These are phyloP conservation scores for Lepus oiostolus DNA, from an alignment of 2,797 vertebrate species.

Conservation along the genomic window DNA sequence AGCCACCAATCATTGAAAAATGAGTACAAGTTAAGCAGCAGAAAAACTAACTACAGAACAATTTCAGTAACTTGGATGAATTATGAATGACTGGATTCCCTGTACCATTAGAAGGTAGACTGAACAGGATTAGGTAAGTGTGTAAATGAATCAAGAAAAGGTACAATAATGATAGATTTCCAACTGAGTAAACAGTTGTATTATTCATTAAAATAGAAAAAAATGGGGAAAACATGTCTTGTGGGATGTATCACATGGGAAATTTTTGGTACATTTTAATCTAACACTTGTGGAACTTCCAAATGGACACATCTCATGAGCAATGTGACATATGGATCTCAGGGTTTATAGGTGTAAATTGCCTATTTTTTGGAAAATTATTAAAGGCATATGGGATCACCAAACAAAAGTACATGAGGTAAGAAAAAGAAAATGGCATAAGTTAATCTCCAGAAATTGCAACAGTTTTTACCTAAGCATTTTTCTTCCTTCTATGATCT, in stretches of 20 bases:
- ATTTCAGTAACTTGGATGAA: background rate
- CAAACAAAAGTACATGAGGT: too few relatives aligned
- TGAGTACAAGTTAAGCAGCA: background rate
- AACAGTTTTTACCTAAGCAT: too few relatives aligned
- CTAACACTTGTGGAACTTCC: background rate
- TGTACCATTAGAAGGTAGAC: background rate
- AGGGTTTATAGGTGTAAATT: background rate
- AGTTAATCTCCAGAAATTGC: background rate
- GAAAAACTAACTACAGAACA: background rate
- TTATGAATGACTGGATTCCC: background rate
- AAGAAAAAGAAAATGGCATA: background rate
- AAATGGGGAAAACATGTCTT: background rate
- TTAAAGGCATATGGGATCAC: background rate
- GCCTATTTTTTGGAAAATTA: background rate
- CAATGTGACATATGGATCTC: background rate
- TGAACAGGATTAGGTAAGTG: background rate
- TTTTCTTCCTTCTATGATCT: too few relatives aligned
- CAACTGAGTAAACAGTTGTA: background rate
- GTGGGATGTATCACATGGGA: background rate
- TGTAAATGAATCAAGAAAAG: background rate
- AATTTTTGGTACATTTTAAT: background rate
- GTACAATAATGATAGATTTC: background rate
- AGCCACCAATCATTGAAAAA: accelerated
- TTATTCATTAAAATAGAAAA: background rate
- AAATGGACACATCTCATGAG: background rate